Evolutionary conservation across 2,888 invertebrate species (phyloP), one percentile per base, ranked within the genome.

Genomic region (Gibbula magus): DNA sequence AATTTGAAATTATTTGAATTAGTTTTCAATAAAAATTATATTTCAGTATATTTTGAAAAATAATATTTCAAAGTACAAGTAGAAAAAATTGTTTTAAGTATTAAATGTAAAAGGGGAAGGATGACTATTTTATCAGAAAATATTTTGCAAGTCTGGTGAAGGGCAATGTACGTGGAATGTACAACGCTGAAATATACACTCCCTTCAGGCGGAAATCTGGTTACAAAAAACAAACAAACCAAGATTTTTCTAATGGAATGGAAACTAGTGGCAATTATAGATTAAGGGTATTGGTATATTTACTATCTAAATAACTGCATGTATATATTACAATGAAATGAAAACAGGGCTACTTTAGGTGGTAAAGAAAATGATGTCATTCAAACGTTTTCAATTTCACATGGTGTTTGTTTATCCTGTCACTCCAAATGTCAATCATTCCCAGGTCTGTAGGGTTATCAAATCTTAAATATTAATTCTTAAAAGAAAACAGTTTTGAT

Each of bases 191-290:
- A 61, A 61, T 61, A 32, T 61, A 61, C 25, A 61, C 61, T 29
- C 29, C 61, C 61, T 61, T 25, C 29, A 61, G 61, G 61, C 61
- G 29, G 61, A 61, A 61, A 29, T 61, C 61, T 29, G 29, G 61
- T 61, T 61, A 61, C 61, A 25, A 18, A 61, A 61, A 61, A 61
- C 61, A 61, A 61, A 61, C 61, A 61, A 18, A 32, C 29, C 61
- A 25, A 20, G 29, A 32, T 61, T 61, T 61, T 61, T 61, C 61
- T 61, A 29, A 61, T 29, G 29, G 61, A 61, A 61, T 29, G 29
- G 61, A 61, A 61, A 32, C 61, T 61, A 61, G 29, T 61, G 61
- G 61, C 61, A 61, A 61, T 61, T 61, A 61, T 29, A 61, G 61
- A 61, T 61, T 61, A 61, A 61, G 29, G 61, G 61, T 61, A 61